These are phyloP conservation scores for Leucophenga varia DNA, from an alignment of 1,140 invertebrate species.

Conservation along the genomic window DNA sequence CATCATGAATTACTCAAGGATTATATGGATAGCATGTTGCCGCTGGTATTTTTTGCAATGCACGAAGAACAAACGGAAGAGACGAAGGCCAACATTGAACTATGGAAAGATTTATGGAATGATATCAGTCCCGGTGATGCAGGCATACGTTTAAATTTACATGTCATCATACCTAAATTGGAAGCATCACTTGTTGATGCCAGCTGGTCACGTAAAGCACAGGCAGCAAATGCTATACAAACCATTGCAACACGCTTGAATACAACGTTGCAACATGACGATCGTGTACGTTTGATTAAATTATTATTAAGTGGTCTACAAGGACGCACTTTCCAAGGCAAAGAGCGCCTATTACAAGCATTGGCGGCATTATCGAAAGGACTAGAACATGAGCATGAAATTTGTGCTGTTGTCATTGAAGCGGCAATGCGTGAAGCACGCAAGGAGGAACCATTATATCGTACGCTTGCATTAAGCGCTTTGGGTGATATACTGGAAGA, in stretches of 20 bases:
- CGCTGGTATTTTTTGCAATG: conserved; percentile 79
- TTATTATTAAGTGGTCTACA: conserved; percentile 72
- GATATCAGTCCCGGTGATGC: conserved; percentile 84
- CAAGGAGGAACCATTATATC: conserved; percentile 78
- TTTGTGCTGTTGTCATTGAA: conserved; percentile 62
- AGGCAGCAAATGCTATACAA: conserved; percentile 77
- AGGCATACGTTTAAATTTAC: conserved; percentile 75
- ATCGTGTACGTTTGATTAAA: conserved; percentile 67
- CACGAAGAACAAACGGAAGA: conserved; percentile 73
- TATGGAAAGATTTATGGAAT: conserved; percentile 88
- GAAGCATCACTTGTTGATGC: conserved; percentile 72
- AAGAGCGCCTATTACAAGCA: conserved; percentile 77
- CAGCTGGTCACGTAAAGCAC: conserved; percentile 85
- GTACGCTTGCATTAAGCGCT: conserved; percentile 70
- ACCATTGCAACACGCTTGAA: conserved; percentile 77
- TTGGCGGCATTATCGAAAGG: conserved; percentile 73
- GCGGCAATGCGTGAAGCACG: conserved; percentile 75
- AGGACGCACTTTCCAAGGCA: conserved; percentile 86
- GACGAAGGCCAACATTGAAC: conserved; percentile 66
- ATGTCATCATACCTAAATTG: conserved; percentile 71
- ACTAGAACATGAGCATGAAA: conserved; percentile 53
- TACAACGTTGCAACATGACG: conserved; percentile 64
- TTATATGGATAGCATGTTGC: conserved; percentile 75
- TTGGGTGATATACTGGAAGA: conserved; percentile 73
- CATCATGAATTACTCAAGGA: conserved; percentile 81